These are phyloP conservation scores for Xiphydria camelus DNA, from an alignment of 2,888 invertebrate genomes.

Conservation along the genomic window DNA sequence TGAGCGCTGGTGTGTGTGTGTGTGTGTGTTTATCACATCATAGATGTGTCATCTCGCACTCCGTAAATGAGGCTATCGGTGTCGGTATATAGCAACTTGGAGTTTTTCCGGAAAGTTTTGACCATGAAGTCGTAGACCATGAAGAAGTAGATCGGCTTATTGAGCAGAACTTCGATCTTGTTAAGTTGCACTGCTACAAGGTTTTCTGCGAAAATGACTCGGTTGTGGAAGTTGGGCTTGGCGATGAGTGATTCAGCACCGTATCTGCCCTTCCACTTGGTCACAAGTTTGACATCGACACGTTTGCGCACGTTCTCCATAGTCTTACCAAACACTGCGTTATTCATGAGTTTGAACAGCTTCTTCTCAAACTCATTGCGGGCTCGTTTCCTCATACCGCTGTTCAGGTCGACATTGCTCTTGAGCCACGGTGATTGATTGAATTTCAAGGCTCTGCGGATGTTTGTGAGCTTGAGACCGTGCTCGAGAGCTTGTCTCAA, in stretches of 20 bases:
- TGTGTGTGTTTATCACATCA: no score
- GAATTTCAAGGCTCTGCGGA: conserved; percentile 47
- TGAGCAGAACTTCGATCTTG: no score
- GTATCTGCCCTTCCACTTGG: conserved; percentile 40
- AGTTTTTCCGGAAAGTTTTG: no score
- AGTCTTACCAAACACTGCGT: conserved; percentile 50
- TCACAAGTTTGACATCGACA: conserved; percentile 41
- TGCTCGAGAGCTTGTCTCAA: conserved; percentile 30
- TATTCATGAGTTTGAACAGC: conserved; percentile 53
- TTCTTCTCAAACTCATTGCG: conserved; percentile 48
- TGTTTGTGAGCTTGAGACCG: conserved; percentile 33
- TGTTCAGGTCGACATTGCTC: conserved; percentile 52
- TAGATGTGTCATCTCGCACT: no score
- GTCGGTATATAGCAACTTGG: no score
- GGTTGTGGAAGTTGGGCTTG: conserved; percentile 42
- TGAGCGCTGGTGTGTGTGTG: no score
- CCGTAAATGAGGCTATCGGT: no score
- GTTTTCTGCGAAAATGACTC: conserved; percentile 42
- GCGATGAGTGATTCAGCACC: conserved; percentile 42
- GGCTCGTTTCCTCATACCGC: conserved; percentile 36
- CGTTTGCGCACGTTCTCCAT: conserved; percentile 45
- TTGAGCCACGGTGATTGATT: conserved; percentile 48
- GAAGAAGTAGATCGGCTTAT: no score
- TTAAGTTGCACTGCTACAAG: no score
- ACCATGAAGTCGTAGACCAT: no score